Evolutionary conservation across 1,140 invertebrate genomes (phyloP), one percentile per base, ranked within the genome.

Genomic region (Nephila pilipes): DNA sequence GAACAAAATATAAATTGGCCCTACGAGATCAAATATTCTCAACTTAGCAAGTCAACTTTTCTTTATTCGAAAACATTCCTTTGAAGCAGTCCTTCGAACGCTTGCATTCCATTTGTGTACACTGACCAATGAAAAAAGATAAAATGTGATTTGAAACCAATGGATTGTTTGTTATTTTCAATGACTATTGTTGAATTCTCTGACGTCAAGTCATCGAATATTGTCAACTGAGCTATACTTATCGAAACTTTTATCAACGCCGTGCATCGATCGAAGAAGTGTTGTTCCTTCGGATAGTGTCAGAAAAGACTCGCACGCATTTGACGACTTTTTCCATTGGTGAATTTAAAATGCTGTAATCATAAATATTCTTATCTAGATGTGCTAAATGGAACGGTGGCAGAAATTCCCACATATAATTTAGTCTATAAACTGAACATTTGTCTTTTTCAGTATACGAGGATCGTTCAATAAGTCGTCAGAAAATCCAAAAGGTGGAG

Each of bases 41-140:
- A 90, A 79, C 88, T 90, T 90, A 90, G 88, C 88, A 90, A 90
- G 29, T 54, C 88, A 25, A 32, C 54, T 80, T 60, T 75, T 36
- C 69, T 36, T 75, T 36, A 29, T 4, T 46, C 22, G 18, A 38
- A n/a, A 46, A 38, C 85, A 87, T 87, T 87, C 85, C 85, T n/a
- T n/a, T 87, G 46, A 38, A 16, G 69, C 85, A 46, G 32, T 65
- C 60, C 32, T 63, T 20, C 36, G 46, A 55, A 36, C 69, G 5
- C 38, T 12, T 25, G 69, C 85, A 87, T 87, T 87, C 85, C 85
- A 87, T 46, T 87, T 36, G 32, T 25, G 54, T 29, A 57, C 55
- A 12, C 32, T 22, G 46, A 60, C 54, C 46, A 69, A 32, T 36
- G 60, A 38, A 87, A 16, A n/a, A n/a, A n/a, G n/a, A 87, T 4